Conservation (phyloP, 2,797 vertebrate species). For the Gambusia yucatana region DNA sequence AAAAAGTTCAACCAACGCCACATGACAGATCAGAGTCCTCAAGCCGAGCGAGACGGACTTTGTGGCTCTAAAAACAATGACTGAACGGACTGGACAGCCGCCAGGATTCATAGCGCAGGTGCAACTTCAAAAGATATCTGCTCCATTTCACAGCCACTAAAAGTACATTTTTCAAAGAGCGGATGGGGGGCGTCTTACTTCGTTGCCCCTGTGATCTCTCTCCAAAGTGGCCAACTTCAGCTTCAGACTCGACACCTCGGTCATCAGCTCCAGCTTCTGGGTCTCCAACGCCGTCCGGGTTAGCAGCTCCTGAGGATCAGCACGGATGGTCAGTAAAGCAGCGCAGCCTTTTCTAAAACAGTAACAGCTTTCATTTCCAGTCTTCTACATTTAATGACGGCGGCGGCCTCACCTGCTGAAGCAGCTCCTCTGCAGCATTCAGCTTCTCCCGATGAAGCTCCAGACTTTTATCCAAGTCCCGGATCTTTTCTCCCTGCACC, state of each 20-base stretch:
- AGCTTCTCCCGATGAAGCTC: constrained; percentile 93
- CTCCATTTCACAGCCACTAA: constrained; percentile 6
- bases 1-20: constrained; percentile 53
- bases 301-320: constrained; percentile 86
- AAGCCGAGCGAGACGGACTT: constrained; percentile 47
- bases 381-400: neutral
- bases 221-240: constrained; percentile 89
- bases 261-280: constrained; percentile 94
- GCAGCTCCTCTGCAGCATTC: constrained; percentile 92
- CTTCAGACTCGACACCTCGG: constrained; percentile 93
- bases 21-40: constrained; percentile 43
- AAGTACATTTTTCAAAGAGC: neutral
- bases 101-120: constrained; percentile 50
- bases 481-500: constrained; percentile 97
- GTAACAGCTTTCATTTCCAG: neutral
- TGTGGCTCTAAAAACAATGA: constrained; percentile 62
- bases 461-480: constrained; percentile 93
- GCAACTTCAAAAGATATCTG: constrained; percentile 14
- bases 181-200: constrained; percentile 76
- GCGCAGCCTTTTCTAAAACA: neutral
- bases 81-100: constrained; percentile 26
- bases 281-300: constrained; percentile 91
- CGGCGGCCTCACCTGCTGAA: constrained; percentile 88
- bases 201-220: constrained; percentile 87
- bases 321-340: neutral